Percentiles rank a stretch among this genome's conserved stretches.
These are phyloP conservation scores for Pagetopsis macropterus DNA, from an alignment of 2,797 vertebrate species.

Conservation along the genomic window DNA sequence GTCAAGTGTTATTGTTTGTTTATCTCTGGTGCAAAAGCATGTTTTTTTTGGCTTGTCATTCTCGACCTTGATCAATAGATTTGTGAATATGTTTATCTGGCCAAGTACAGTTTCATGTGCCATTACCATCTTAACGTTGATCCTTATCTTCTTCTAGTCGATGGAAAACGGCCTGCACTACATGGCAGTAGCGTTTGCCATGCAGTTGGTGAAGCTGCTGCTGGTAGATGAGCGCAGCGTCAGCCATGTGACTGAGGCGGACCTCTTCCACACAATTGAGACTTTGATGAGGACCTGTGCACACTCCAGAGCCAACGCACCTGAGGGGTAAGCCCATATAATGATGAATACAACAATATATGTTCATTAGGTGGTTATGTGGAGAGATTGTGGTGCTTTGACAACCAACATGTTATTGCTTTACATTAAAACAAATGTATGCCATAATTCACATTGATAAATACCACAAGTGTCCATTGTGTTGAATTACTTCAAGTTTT, in stretches of 20 bases:
- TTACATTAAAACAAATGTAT: neutral
- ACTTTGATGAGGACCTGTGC: constrained; percentile 99
- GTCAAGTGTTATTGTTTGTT: neutral
- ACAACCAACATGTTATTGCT: neutral
- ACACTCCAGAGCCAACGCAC: constrained; percentile 97
- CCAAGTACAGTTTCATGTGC: neutral
- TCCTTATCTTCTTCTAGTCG: constrained; percentile 80
- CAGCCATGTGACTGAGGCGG: constrained; percentile 96
- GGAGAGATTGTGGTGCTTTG: neutral
- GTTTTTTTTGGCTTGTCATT: no score
- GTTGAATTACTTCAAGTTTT: neutral
- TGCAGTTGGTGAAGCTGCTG: constrained; percentile 98
- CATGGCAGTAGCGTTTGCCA: constrained; percentile 99
- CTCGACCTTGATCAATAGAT: neutral
- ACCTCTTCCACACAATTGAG: constrained; percentile 99
- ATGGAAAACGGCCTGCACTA: constrained; percentile 99
- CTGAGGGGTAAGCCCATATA: constrained; percentile 90
- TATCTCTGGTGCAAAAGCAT: no score
- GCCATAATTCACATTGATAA: no score
- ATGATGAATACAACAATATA: neutral
- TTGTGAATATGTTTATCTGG: neutral
- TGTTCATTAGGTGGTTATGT: no score
- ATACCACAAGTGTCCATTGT: no score
- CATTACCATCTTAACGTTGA: neutral
- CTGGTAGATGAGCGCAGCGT: constrained; percentile 97